These are phyloP conservation scores for Lagria hirta DNA, from an alignment of 2,888 invertebrate species.

Conservation along the genomic window DNA sequence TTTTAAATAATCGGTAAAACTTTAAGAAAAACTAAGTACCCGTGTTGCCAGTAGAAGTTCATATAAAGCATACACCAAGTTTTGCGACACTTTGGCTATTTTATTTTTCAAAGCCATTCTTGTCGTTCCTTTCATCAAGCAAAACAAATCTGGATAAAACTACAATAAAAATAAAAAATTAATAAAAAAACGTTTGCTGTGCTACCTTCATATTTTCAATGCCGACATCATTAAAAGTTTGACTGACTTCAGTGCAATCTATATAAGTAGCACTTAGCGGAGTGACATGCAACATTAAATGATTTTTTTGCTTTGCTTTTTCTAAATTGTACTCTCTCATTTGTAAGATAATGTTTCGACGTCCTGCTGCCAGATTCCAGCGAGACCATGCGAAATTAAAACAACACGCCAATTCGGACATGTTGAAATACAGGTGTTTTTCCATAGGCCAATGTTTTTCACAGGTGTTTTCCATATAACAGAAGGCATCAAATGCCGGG, in stretches of 20 bases:
- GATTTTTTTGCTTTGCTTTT: conserved; percentile 52
- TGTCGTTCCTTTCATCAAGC: conserved; percentile 65
- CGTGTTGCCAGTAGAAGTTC: conserved; percentile 62
- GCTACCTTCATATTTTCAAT: conserved; percentile 53
- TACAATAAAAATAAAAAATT: conserved; percentile 44
- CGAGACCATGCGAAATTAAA: conserved; percentile 78
- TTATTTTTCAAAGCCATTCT: conserved; percentile 60
- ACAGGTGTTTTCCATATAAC: conserved; percentile 63
- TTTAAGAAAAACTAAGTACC: conserved; percentile 64
- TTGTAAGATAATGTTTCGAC: conserved; percentile 67
- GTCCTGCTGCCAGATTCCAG: conserved; percentile 65
- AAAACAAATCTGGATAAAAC: conserved; percentile 75
- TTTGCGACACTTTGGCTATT: conserved; percentile 59
- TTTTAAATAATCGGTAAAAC: too few species aligned
- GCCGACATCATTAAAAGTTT: conserved; percentile 61
- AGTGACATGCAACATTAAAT: conserved; percentile 60
- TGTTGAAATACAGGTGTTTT: conserved; percentile 74
- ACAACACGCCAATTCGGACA: conserved; percentile 70
- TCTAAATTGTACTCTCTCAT: conserved; percentile 60
- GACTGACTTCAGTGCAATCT: conserved; percentile 75
- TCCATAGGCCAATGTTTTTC: conserved; percentile 74
- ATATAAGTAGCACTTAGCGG: conserved; percentile 69
- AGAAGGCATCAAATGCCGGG: conserved; percentile 75
- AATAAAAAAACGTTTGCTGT: conserved; percentile 5
- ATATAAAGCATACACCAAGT: conserved; percentile 62